phyloP scores from a whole-genome alignment of 2,888 invertebrate genomes.

The Kryphioiulus occultus region DNA sequence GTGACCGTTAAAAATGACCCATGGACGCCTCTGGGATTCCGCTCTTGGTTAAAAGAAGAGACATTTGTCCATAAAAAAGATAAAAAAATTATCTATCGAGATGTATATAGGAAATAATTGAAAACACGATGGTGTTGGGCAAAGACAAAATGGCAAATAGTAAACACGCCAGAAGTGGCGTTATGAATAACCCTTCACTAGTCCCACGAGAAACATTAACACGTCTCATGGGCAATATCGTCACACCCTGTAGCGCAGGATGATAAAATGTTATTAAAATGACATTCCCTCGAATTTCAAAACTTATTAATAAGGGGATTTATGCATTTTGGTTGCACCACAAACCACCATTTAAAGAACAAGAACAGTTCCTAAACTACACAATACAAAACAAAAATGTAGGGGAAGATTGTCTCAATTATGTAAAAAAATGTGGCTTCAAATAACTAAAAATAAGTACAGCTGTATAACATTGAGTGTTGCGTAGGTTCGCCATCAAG shows the following conservation, averaged over 20 bases:
- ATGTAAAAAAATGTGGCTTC: too few species aligned
- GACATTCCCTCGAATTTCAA: too few species aligned
- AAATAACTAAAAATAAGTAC: too few species aligned
- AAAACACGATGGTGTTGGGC: background rate
- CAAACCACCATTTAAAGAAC: too few species aligned
- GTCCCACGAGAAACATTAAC: background rate
- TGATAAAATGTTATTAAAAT: too few species aligned
- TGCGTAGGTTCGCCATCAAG: too few species aligned
- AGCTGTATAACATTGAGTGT: too few species aligned
- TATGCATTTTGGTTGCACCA: background rate
- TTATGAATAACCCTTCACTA: background rate
- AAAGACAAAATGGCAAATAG: constrained; percentile 7
- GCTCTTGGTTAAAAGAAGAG: constrained; percentile 18
- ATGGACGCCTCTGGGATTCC: constrained; percentile 20
- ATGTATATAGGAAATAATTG: constrained; percentile 2
- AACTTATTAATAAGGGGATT: background rate
- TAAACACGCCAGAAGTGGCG: background rate
- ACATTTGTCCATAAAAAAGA: background rate
- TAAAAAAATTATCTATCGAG: background rate
- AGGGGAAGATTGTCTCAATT: too few species aligned
- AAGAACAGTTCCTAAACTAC: too few species aligned
- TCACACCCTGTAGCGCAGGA: background rate
- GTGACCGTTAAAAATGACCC: constrained; percentile 35
- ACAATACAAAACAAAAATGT: too few species aligned
- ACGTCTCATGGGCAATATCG: background rate